phyloP scores from a whole-genome alignment of 2,888 invertebrate species.

The Actias luna region DNA sequence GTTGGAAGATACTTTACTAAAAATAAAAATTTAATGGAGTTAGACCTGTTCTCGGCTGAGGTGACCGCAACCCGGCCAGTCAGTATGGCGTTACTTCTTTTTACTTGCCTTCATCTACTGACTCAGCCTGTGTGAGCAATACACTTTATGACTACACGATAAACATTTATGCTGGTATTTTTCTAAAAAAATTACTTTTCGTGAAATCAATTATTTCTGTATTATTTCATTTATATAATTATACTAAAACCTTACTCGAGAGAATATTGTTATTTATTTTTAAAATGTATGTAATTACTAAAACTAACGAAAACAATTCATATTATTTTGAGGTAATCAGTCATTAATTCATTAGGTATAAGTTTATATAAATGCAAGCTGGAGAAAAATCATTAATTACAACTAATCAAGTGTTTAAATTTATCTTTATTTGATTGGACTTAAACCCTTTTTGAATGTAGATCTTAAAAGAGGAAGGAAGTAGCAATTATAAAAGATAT shows the following conservation, averaged over 20 bases:
- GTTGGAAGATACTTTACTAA: constrained; percentile 41
- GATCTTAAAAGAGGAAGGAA: too few species aligned
- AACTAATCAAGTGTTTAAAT: too few species aligned
- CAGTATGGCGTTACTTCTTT: constrained; percentile 32
- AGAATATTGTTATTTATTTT: neutral
- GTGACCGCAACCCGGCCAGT: constrained; percentile 33
- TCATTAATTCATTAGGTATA: too few species aligned
- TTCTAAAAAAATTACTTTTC: constrained; percentile 1
- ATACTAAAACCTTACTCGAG: neutral
- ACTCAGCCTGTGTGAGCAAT: constrained; percentile 31
- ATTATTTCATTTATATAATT: neutral
- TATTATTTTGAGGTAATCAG: neutral
- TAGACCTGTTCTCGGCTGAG: constrained; percentile 47
- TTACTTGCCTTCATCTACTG: constrained; percentile 33
- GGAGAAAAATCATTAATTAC: too few species aligned
- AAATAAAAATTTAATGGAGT: constrained; percentile 56
- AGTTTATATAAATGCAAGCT: too few species aligned
- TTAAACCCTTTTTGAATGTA: too few species aligned
- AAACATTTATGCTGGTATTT: neutral
- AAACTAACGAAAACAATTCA: neutral
- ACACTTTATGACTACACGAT: constrained; percentile 25
- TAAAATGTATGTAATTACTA: neutral
- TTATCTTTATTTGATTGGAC: too few species aligned
- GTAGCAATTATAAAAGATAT: too few species aligned
- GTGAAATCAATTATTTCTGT: neutral